Evolutionary conservation across 2,888 invertebrate species (phyloP).

Genomic region (Yponomeuta plumbellus): DNA sequence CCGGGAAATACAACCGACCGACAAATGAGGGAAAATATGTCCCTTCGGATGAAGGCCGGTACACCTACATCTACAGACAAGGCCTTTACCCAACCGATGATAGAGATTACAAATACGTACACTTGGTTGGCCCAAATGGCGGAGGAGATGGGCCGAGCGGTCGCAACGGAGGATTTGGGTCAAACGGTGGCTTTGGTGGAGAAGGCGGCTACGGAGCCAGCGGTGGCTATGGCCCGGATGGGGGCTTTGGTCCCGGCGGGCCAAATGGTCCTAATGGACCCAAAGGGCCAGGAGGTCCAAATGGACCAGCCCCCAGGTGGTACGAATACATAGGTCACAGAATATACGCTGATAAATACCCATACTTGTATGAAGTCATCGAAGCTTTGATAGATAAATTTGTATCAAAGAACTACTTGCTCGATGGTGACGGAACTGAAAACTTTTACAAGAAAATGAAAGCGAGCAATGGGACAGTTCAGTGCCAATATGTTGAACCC

Average conservation of each 20-base stretch:
- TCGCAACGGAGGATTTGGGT: slow-evolving; percentile 38
- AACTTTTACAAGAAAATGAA: slow-evolving; percentile 44
- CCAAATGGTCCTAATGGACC: slow-evolving; percentile 30
- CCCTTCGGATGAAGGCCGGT: slow-evolving; percentile 72
- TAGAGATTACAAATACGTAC: slow-evolving; percentile 71
- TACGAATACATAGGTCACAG: slow-evolving; percentile 45
- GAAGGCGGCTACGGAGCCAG: slow-evolving; percentile 25
- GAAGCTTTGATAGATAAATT: slow-evolving; percentile 49
- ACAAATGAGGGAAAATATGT: slow-evolving; percentile 70
- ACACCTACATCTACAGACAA: slow-evolving; percentile 61
- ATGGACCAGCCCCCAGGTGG: slow-evolving; percentile 28
- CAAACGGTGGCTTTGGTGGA: slow-evolving; percentile 32
- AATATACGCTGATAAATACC: slow-evolving; percentile 56
- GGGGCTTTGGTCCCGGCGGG: slow-evolving; percentile 23
- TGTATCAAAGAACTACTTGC: slow-evolving; percentile 44
- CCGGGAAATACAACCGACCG: slow-evolving; percentile 63
- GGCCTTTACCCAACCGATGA: slow-evolving; percentile 53
- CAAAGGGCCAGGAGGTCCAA: slow-evolving; percentile 28
- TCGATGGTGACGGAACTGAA: slow-evolving; percentile 39
- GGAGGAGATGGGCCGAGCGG: slow-evolving; percentile 27
- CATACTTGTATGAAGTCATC: slow-evolving; percentile 55
- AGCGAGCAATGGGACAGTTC: slow-evolving; percentile 40
- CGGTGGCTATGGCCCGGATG: slow-evolving; percentile 24
- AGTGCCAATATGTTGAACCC: slow-evolving; percentile 51
- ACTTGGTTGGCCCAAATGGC: slow-evolving; percentile 44